Conservation (phyloP, 2,113 vertebrate species). For the Macrotus californicus region DNA sequence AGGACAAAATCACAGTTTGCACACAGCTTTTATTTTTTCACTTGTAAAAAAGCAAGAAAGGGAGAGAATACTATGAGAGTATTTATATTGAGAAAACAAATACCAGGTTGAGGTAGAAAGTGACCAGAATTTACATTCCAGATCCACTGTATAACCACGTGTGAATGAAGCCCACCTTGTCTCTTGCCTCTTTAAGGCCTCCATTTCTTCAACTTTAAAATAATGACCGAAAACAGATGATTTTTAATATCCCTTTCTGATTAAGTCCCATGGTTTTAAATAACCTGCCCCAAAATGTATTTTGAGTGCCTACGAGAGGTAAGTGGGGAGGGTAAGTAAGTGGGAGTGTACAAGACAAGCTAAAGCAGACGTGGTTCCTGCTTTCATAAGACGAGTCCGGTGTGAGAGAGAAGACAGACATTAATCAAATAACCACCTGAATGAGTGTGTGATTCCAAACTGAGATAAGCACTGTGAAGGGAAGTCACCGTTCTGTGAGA, state of each 20-base stretch:
- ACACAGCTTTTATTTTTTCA: not conserved
- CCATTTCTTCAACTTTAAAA: not conserved
- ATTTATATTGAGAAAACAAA: not conserved
- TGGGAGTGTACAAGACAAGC: not conserved
- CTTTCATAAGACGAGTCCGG: not conserved
- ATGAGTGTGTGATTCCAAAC: not conserved
- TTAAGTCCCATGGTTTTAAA: not conserved
- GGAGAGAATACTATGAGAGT: not conserved
- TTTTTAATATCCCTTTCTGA: not conserved
- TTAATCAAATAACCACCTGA: not conserved
- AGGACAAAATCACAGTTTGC: not conserved
- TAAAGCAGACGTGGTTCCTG: not conserved
- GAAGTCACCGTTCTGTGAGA: not conserved
- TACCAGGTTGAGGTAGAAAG: not conserved
- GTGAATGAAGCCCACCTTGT: not conserved
- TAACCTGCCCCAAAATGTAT: not conserved
- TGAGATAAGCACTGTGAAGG: not conserved
- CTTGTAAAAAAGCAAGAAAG: not conserved
- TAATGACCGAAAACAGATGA: not conserved
- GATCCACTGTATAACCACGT: not conserved
- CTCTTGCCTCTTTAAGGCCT: not conserved
- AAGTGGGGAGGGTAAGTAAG: not conserved
- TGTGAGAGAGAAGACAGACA: not conserved
- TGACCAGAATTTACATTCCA: not conserved
- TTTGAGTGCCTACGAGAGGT: not conserved